Evolutionary conservation across 1,140 invertebrate genomes (phyloP).

Genomic region (Heliothis subflexa): DNA sequence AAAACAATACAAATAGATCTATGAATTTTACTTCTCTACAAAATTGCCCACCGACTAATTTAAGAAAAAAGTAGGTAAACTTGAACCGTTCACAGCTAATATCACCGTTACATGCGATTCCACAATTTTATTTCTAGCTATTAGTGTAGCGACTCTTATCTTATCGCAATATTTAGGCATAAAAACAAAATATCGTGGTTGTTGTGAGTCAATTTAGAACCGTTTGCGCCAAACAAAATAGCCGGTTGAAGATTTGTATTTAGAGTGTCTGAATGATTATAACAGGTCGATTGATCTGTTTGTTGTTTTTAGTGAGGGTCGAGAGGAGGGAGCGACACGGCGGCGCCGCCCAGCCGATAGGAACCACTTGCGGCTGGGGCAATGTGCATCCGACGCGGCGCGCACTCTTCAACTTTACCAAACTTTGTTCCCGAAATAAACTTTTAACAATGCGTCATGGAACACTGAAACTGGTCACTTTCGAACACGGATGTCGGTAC

Average conservation of each 20-base stretch:
- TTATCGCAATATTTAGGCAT: slow-evolving; percentile 78
- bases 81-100: slow-evolving; percentile 79
- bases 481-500: slow-evolving; percentile 65
- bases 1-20: slow-evolving; percentile 44
- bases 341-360: slow-evolving; percentile 81
- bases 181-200: slow-evolving; percentile 75
- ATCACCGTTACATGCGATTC: slow-evolving; percentile 82
- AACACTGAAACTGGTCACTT: slow-evolving; percentile 66
- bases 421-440: slow-evolving; percentile 84
- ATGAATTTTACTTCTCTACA: slow-evolving; percentile 63
- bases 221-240: slow-evolving; percentile 62
- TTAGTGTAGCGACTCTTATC: slow-evolving; percentile 75
- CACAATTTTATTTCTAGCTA: slow-evolving; percentile 84
- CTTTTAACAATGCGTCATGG: slow-evolving; percentile 77
- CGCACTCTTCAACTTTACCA: slow-evolving; percentile 80
- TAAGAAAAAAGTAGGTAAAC: slow-evolving; percentile 75
- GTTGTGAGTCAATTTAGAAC: slow-evolving; percentile 62
- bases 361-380: slow-evolving; percentile 79
- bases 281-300: slow-evolving; percentile 83
- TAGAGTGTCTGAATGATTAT: slow-evolving; percentile 71
- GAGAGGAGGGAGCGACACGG: slow-evolving; percentile 78
- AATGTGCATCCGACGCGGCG: slow-evolving; percentile 79
- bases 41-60: slow-evolving; percentile 69
- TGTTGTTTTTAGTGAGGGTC: slow-evolving; percentile 83
- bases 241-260: slow-evolving; percentile 65